Evolutionary conservation across 2,888 invertebrate species (phyloP).

Genomic region (Andrena hattorfiana): DNA sequence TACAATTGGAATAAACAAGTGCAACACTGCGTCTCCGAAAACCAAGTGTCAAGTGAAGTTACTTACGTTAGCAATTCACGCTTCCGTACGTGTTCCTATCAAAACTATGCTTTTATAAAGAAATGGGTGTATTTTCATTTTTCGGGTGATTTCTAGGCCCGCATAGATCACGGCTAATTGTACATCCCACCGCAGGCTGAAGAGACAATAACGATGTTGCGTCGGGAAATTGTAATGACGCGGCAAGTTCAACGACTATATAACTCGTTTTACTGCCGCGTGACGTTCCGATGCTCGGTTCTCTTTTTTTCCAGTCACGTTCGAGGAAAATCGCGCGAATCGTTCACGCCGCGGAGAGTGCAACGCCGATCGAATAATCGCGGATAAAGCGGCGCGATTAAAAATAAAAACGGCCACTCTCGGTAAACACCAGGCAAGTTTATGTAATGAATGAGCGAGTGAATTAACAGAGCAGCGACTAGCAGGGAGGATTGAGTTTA

Average conservation of each 20-base stretch:
- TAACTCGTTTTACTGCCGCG: constrained; percentile 30
- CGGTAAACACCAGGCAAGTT: constrained; percentile 78
- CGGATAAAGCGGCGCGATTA: constrained; percentile 62
- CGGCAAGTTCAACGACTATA: constrained; percentile 46
- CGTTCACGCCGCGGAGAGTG: not conserved
- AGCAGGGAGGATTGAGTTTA: constrained; percentile 25
- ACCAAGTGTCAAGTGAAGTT: too few relatives aligned
- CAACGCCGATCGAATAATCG: constrained; percentile 46
- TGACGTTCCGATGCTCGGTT: constrained; percentile 7
- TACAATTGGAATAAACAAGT: too few relatives aligned
- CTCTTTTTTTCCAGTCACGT: not conserved
- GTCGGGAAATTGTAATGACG: constrained; percentile 40
- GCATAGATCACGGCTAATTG: not conserved
- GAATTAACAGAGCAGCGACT: constrained; percentile 66
- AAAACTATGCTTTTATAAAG: too few relatives aligned
- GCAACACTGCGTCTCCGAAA: too few relatives aligned
- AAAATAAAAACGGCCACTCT: constrained; percentile 63
- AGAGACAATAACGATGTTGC: not conserved
- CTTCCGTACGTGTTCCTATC: too few relatives aligned
- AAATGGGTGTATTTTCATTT: too few relatives aligned
- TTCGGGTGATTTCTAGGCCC: not conserved
- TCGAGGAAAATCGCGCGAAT: constrained; percentile 19
- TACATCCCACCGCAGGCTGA: not conserved
- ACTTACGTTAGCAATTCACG: too few relatives aligned
- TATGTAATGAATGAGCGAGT: constrained; percentile 82